Base-by-base conservation (phyloP, 2,113 vertebrate genomes). In the Mesocricetus auratus region DNA sequence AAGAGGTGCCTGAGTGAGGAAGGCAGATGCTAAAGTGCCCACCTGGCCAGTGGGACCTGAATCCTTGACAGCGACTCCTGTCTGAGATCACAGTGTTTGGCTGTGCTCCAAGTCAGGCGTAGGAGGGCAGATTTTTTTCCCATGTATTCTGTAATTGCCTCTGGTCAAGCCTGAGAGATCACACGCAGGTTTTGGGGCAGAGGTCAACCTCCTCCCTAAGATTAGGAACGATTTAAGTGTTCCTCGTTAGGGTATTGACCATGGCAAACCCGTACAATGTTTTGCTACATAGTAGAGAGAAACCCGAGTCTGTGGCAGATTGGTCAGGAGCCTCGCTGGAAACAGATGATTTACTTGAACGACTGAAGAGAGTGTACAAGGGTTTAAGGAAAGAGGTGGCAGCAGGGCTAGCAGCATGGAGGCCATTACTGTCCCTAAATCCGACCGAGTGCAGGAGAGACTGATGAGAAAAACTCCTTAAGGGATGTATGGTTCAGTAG, bases 141-240 rank as follows among this genome's bases (percentile, higher is more conserved):
- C 64, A 74, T 93, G 29, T 17, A 39, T 16, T 75, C 64, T 93
- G 21, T 78, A 89, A 74, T 86, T 85, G 69, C 47, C 22, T 85
- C 8, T 91, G 69, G 66, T 91, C 10, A 33, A 29, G 64, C 88
- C 56, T 89, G 71, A 97, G n/a, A 81, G 91, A 75, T 93, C 71
- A 93, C 47, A 89, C 22, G 56, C 42, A 42, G 71, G 2, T 42
- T 89, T 82, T 62, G 39, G 29, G 58, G 64, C 42, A 89, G 31
- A 24, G 89, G 73, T 81, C 73, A 90, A 87, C 31, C 36, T 93
- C 22, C 33, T 85, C 24, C 45, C 21, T 62, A 77, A 94, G 39
- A 93, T 89, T 96, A 89, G 47, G 83, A 95, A 88, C 36, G 69
- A n/a, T 87, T 71, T 53, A 92, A 36, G 73, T 94, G 50, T 77